Conservation (phyloP, 2,113 vertebrate species). For the Condylura cristata region DNA sequence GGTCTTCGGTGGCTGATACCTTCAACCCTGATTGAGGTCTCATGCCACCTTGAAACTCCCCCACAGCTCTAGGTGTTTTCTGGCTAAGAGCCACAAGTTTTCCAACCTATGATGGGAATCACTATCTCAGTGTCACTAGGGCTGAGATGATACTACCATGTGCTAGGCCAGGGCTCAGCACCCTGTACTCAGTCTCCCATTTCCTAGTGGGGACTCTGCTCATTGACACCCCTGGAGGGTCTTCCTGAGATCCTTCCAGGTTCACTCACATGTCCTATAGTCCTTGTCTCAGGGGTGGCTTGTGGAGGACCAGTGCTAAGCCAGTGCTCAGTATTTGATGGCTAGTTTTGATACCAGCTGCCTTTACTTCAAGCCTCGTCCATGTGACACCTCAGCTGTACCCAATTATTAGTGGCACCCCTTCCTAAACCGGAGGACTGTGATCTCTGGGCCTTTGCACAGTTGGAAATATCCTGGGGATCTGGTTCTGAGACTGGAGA, state of each 20-base stretch:
- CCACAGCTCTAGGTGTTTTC: neutral
- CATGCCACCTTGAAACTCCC: neutral
- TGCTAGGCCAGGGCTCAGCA: neutral
- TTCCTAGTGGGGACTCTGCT: neutral
- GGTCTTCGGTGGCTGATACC: neutral
- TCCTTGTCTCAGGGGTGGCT: neutral
- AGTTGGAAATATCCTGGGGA: neutral
- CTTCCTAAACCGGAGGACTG: neutral
- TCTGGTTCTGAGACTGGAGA: neutral
- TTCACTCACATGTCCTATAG: neutral
- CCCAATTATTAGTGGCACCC: neutral
- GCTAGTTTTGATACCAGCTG: neutral
- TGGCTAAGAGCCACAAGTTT: neutral
- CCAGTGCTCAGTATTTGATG: neutral
- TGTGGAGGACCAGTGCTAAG: neutral
- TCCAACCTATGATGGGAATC: too few relatives aligned
- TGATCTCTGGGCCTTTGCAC: neutral
- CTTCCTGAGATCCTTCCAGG: too few relatives aligned
- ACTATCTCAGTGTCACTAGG: neutral
- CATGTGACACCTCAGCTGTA: neutral
- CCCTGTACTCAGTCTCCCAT: neutral
- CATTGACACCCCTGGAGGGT: accelerated
- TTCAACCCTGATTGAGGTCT: neutral
- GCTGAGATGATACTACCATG: neutral
- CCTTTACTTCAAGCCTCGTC: neutral